These are phyloP conservation scores for Erebia aethiops DNA, from an alignment of 2,888 invertebrate genomes.

Conservation along the genomic window DNA sequence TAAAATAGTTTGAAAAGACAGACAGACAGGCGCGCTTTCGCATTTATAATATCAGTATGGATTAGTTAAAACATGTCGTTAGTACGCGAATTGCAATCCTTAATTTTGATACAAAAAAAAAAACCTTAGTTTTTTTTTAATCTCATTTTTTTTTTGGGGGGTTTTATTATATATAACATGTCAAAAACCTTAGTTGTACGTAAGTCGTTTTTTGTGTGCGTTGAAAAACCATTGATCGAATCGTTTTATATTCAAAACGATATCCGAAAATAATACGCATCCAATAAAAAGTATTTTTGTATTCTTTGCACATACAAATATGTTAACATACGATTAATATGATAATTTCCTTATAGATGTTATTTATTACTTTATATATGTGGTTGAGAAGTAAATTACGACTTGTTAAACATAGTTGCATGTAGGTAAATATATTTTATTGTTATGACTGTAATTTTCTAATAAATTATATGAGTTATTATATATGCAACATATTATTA, in stretches of 20 bases:
- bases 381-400: slow-evolving; percentile 2
- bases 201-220: no score
- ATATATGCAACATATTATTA: neutral
- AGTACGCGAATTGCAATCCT: no score
- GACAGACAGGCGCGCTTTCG: no score
- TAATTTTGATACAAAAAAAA: no score
- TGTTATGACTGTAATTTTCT: slow-evolving; percentile 3
- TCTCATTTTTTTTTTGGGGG: no score
- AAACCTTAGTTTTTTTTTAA: no score
- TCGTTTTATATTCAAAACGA: neutral
- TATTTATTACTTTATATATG: slow-evolving; percentile 6
- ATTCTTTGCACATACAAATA: neutral
- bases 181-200: no score
- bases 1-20: no score
- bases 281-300: slow-evolving; percentile 5
- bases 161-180: no score
- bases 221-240: no score
- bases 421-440: neutral
- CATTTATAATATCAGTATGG: no score
- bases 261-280: neutral
- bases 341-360: slow-evolving; percentile 10
- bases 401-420: slow-evolving; percentile 6
- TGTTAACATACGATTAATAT: neutral
- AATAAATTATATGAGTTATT: neutral
- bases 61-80: no score